Base-by-base conservation (phyloP, 2,797 vertebrate genomes). In the Psittacula echo region DNA sequence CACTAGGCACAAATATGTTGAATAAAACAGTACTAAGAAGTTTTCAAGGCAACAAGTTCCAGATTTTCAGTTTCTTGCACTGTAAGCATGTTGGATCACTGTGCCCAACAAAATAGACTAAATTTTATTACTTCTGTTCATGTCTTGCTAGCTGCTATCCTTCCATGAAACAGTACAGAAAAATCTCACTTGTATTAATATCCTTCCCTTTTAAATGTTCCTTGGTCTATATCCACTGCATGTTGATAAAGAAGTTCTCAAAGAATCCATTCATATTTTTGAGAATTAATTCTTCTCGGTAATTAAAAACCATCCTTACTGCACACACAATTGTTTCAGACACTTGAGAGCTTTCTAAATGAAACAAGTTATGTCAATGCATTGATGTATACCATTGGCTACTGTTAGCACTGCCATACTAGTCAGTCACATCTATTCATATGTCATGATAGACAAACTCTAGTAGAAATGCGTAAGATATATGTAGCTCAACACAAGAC, bases 1-100 rank as follows among this genome's bases (percentile, higher is more conserved):
- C 79, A 96, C 70, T 81, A 75, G 79, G 87, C 82, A 90, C 44
- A 91, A 92, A 90, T 84, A 89, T 45, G 80, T 79, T 86, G 66
- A 86, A 93, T 82, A 93, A 90, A 92, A 87, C 6, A 68, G 32
- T 85, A 67, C 22, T 76, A 89, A 88, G 54, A 88, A 81, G n/a
- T 68, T 94, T 85, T 89, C 42, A 91, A 94, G 41, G 61, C 80
- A 78, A 4, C 92, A 50, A 75, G 16, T 64, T 89, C 48, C 81
- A 80, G 19, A 91, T 87, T 87, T 90, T 89, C 68, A 79, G 32
- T 88, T 89, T 42, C 54, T 87, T 89, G 61, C 51, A 76, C 61
- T 81, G 29, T 87, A 74, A 87, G 27, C 5, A 5, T 17, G 13
- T 42, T 82, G 42, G 56, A 82, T 82, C 73, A 76, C 37, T 14